Evolutionary conservation across 2,797 vertebrate species (phyloP), one percentile per base, ranked within the genome.

Genomic region (Meda fulgida): DNA sequence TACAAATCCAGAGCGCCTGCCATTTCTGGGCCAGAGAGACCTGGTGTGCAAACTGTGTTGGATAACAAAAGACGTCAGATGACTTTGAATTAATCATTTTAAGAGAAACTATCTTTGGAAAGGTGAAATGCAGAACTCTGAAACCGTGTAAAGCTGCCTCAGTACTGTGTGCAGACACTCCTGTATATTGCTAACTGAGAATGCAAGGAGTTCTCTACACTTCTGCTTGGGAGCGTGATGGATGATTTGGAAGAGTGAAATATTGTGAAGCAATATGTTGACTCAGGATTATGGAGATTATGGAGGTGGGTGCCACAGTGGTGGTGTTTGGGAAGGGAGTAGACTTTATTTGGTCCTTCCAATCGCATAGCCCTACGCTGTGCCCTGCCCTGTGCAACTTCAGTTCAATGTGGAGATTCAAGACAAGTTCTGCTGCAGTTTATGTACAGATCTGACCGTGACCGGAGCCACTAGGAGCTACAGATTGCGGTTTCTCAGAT

Each of bases 231-330:
- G 72, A 84, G 83, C 80, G 75, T 69, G 48, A 77, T 31, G 43
- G 82, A 70, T 65, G 63, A 11, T 86, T 81, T 73, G 78, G 84
- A 87, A 87, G 81, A 87, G 89, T 83, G 85, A 86, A 84, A 86
- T 87, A 84, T 84, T 89, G 86, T 78, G 88, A 90, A 89, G 90
- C 90, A 89, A 90, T 89, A 89, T 87, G 86, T 87, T 88, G 91
- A 91, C 91, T 91, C 91, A 90, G 91, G 91, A 89, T 89, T 80
- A 67, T 84, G 89, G 87, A 87, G 87, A 83, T 80, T 85, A 84
- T 71, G 58, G 79, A 85, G 84, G 83, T 55, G 29, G 72, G 46
- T 66, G 79, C 51, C n/a, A 75, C 69, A 60, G 70, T 63, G 69
- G 81, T 79, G 21, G 80, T 81, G 81, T 86, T 87, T 87, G 40